Evolutionary conservation across 2,797 vertebrate species (phyloP).

Genomic region (Myotis vivesi): DNA sequence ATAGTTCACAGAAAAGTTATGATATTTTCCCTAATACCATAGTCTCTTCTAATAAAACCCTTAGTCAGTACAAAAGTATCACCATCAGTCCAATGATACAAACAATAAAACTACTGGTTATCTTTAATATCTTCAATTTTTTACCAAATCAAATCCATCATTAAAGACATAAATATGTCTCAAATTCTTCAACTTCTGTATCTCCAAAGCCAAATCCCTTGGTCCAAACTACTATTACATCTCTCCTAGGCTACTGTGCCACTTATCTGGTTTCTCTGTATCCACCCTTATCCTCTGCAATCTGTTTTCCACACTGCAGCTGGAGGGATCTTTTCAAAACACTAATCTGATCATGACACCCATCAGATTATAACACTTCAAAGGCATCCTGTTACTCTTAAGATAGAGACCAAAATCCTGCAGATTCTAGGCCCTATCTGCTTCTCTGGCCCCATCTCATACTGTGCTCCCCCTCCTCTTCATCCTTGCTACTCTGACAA

Average conservation of each 20-base stretch:
- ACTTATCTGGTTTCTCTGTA: slow-evolving; percentile 60
- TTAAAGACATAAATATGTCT: slow-evolving; percentile 14
- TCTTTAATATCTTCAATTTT: background rate
- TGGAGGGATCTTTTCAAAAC: slow-evolving; percentile 74
- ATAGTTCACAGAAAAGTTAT: background rate
- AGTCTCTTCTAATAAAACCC: background rate
- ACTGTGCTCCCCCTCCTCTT: background rate
- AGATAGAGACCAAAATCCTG: slow-evolving; percentile 65
- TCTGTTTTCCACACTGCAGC: slow-evolving; percentile 70
- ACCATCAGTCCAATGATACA: too few species aligned
- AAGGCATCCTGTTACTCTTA: slow-evolving; percentile 63
- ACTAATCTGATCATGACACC: slow-evolving; percentile 76
- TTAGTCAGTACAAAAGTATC: background rate
- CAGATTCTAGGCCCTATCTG: background rate
- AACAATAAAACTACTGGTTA: background rate
- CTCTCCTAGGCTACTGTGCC: slow-evolving; percentile 12
- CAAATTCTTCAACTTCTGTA: background rate
- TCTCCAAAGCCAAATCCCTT: background rate
- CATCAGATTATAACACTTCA: slow-evolving; percentile 76
- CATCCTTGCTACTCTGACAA: background rate
- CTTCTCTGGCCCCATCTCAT: background rate
- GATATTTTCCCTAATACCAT: background rate
- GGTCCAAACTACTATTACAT: background rate
- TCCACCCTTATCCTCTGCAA: slow-evolving; percentile 41
- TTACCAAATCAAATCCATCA: background rate